phyloP scores from a whole-genome alignment of 2,797 vertebrate genomes.

The Lepidocolaptes lacrymiger region DNA sequence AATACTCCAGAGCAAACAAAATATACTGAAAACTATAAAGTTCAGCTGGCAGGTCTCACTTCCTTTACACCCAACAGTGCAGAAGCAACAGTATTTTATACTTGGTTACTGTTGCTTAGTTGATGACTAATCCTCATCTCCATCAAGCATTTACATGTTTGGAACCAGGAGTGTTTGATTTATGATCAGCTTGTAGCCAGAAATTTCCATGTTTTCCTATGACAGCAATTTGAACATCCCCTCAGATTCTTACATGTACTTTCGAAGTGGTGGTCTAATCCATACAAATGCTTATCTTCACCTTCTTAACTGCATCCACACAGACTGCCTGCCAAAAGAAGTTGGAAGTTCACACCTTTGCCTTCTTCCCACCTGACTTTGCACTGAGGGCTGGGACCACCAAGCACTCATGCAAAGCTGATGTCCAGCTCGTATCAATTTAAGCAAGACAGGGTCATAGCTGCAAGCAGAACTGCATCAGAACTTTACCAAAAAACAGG shows the following conservation, averaged over 20 bases:
- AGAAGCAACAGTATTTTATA: background rate
- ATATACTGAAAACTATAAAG: background rate
- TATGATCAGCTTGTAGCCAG: background rate
- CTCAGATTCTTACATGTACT: background rate
- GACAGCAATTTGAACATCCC: background rate
- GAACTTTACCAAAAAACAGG: background rate
- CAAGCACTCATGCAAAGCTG: background rate
- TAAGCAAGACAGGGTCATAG: background rate
- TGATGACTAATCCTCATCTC: background rate
- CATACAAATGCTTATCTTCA: background rate
- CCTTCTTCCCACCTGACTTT: background rate
- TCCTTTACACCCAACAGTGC: background rate
- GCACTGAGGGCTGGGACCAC: background rate
- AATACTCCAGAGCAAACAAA: background rate
- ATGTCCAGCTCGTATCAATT: background rate
- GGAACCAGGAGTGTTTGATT: background rate
- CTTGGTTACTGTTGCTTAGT: background rate
- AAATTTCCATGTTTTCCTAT: background rate
- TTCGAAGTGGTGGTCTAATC: background rate
- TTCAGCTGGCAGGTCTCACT: background rate
- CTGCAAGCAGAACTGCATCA: background rate
- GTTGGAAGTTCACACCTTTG: background rate
- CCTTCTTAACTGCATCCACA: background rate
- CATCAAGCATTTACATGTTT: background rate
- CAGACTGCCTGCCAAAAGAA: background rate